Percentiles rank a stretch among this genome's conserved stretches.
Evolutionary conservation across 2,113 vertebrate species (phyloP).

Genomic region (Psephotus haematonotus): DNA sequence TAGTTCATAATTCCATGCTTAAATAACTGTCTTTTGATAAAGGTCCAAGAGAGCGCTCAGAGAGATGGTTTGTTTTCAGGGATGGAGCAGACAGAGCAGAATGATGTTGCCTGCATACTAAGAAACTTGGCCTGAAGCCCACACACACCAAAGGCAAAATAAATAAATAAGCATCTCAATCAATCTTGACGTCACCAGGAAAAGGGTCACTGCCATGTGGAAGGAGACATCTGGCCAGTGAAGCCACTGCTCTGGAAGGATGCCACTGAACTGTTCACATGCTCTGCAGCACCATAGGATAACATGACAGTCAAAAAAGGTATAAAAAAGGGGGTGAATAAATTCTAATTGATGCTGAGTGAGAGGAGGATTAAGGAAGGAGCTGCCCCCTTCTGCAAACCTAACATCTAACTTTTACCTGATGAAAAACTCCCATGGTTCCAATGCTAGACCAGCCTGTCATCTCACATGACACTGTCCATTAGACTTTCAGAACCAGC

Average conservation of each 20-base stretch:
- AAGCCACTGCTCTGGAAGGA: slow-evolving; percentile 45
- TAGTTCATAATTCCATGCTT: slow-evolving; percentile 43
- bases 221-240: slow-evolving; percentile 55
- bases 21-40: slow-evolving; percentile 48
- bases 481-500: not conserved
- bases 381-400: not conserved
- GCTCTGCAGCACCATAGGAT: slow-evolving; percentile 3
- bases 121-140: not conserved
- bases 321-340: not conserved
- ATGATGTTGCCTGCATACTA: slow-evolving; percentile 45
- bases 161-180: slow-evolving; percentile 50
- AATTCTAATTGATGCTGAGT: not conserved
- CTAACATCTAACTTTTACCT: not conserved
- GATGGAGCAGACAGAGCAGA: slow-evolving; percentile 49
- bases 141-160: slow-evolving; percentile 18
- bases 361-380: not conserved
- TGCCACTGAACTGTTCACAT: not conserved
- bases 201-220: slow-evolving; percentile 50
- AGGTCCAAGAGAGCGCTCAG: slow-evolving; percentile 15
- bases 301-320: not conserved
- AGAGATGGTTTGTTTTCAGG: slow-evolving; percentile 36
- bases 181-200: slow-evolving; percentile 13
- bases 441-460: not conserved
- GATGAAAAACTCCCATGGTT: not conserved
- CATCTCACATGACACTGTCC: not conserved